Base-by-base conservation (phyloP, 2,113 vertebrate genomes). In the Vulpes lagopus region DNA sequence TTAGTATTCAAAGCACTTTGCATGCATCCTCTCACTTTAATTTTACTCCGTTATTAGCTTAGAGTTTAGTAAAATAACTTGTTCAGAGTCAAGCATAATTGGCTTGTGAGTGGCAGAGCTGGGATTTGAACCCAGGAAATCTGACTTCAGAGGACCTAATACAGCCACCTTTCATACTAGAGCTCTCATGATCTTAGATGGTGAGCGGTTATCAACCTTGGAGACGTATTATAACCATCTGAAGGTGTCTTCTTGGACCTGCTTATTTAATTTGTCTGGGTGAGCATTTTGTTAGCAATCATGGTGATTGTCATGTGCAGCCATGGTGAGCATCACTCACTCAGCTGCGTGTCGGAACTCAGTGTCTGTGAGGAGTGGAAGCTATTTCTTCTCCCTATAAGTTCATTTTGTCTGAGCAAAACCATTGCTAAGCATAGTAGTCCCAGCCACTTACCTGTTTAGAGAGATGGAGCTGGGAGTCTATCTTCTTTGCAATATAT, bases 1-100 rank as follows among this genome's bases (percentile, higher is more conserved):
- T 98, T 96, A 96, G 84, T 95, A 97, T 95, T 95, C 94, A 84
- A 89, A 87, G 80, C 59, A 80, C 49, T 81, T 87, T 74, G 3
- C 6, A 9, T 67, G 35, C 11, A 59, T 93, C 53, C 76, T 71
- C 62, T 94, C 14, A 11, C 73, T 91, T 97, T 94, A 79, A 78
- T 88, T 93, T 91, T 91, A 65, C 64, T 88, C 91, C 55, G 38
- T 91, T 88, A 80, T 85, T 83, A 12, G 91, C 73, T 94, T 62
- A 27, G 81, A 96, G 71, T 91, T 88, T 65, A 91, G 82, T 60
- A 76, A 93, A 95, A 93, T 91, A 81, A 79, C 57, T 71, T 85
- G 69, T 57, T 38, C 76, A 27, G 60, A 85, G 78, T 91, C 76
- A 60, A 32, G 53, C 49, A 4, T 89, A 57, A 91, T 95, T 89